A percentile compares a stretch with the other conserved stretches of the same genome.
Conservation (phyloP, 2,113 vertebrate genomes). For the Salminus brasiliensis region DNA sequence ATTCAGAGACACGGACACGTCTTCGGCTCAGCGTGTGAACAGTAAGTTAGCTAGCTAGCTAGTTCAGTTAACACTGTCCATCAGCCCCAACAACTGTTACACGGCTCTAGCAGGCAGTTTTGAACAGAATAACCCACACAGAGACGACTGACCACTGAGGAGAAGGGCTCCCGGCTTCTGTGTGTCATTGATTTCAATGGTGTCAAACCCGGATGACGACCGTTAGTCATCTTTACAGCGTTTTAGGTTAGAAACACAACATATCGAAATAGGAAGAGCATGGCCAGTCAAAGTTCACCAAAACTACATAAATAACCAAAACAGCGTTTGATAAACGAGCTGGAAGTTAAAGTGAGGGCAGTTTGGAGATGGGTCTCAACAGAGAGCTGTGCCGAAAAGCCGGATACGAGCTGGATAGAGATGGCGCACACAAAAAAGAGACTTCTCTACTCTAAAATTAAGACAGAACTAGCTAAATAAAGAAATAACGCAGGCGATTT, state of each 20-base stretch:
- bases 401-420: constrained; percentile 2
- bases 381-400: neutral
- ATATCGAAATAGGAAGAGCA: too few relatives aligned
- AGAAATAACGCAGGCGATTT: too few relatives aligned
- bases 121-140: neutral
- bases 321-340: neutral
- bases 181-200: neutral
- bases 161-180: neutral
- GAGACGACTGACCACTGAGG: neutral
- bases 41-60: too few relatives aligned
- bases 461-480: neutral
- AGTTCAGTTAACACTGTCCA: too few relatives aligned
- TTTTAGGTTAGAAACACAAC: neutral
- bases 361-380: neutral
- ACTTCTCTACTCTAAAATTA: neutral
- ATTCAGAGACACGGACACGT: constrained; percentile 9
- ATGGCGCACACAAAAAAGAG: neutral
- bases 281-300: too few relatives aligned
- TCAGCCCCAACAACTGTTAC: neutral
- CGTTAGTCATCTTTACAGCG: neutral
- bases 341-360: neutral
- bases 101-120: neutral
- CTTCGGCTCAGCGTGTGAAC: constrained; percentile 3
- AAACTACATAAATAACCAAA: neutral
- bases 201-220: neutral